These are phyloP conservation scores for Clarias fuscus DNA, from an alignment of 2,797 vertebrate genomes.

Conservation along the genomic window DNA sequence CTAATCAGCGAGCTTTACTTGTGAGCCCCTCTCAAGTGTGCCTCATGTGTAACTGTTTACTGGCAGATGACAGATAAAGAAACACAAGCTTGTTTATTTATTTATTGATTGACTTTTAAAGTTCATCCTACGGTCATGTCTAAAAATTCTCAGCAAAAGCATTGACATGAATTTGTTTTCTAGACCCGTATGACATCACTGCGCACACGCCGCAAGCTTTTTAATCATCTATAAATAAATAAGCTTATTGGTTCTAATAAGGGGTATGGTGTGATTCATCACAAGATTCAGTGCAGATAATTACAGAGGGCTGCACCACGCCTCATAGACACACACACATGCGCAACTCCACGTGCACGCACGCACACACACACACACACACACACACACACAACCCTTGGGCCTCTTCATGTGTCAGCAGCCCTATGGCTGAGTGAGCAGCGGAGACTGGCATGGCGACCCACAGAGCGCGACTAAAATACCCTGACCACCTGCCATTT, in stretches of 20 bases:
- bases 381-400: constrained; percentile 38
- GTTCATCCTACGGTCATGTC: neutral
- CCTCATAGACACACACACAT: neutral
- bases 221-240: constrained; percentile 67
- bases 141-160: neutral
- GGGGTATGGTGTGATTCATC: constrained; percentile 58
- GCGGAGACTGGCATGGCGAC: constrained; percentile 26
- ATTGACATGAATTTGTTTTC: constrained; percentile 9
- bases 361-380: constrained; percentile 14
- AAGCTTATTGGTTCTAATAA: constrained; percentile 64
- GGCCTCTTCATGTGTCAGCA: constrained; percentile 41
- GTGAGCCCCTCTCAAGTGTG: neutral
- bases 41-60: constrained; percentile 25
- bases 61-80: constrained; percentile 18
- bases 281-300: constrained; percentile 56
- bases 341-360: neutral
- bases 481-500: constrained; percentile 33
- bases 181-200: constrained; percentile 22
- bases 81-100: neutral
- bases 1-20: constrained; percentile 37
- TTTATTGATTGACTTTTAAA: neutral
- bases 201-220: constrained; percentile 51
- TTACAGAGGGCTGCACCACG: constrained; percentile 51
- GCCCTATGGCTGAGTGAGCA: constrained; percentile 38
- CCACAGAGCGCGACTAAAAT: constrained; percentile 46